Conservation (phyloP, 2,888 invertebrate species). For the Smittia sp. region DNA sequence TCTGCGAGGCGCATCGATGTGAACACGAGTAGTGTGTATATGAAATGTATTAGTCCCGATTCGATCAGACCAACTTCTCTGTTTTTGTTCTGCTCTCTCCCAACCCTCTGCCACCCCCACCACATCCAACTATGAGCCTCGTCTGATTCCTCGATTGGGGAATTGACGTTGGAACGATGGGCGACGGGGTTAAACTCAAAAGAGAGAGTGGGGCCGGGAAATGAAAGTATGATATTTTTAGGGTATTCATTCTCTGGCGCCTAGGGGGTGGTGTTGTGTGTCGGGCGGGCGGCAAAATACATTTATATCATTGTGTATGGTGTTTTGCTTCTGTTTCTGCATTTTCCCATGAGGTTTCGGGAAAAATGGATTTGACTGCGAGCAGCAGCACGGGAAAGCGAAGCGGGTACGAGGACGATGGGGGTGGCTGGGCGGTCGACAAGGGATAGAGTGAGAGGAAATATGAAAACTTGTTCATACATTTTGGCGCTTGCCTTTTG, state of each 20-base stretch:
- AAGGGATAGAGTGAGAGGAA: slow-evolving; percentile 1
- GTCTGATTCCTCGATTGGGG: slow-evolving; percentile 34
- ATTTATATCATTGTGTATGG: slow-evolving; percentile 41
- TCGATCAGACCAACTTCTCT: slow-evolving; percentile 37
- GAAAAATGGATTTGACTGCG: slow-evolving; percentile 41
- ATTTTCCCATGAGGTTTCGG: slow-evolving; percentile 30
- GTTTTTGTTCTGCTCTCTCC: neutral
- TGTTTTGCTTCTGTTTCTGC: slow-evolving; percentile 41
- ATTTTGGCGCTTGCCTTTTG: slow-evolving; percentile 39
- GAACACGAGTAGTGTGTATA: neutral
- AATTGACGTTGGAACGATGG: slow-evolving; percentile 33
- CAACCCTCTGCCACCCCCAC: neutral
- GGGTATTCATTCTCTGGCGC: slow-evolving; percentile 31
- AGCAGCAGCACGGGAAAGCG: slow-evolving; percentile 28
- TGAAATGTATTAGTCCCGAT: slow-evolving; percentile 34
- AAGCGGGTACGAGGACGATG: neutral
- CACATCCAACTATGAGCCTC: slow-evolving; percentile 23
- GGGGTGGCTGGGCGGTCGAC: neutral
- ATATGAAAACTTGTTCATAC: slow-evolving; percentile 39
- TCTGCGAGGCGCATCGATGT: neutral
- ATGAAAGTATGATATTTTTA: slow-evolving; percentile 40
- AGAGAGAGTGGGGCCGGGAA: neutral
- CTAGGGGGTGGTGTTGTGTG: slow-evolving; percentile 18
- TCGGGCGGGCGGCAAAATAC: slow-evolving; percentile 30
- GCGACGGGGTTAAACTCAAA: slow-evolving; percentile 41